A percentile compares a stretch with the other conserved stretches of the same genome.
These are phyloP conservation scores for Sphenodon punctatus DNA, from an alignment of 2,797 vertebrate genomes.

Conservation along the genomic window DNA sequence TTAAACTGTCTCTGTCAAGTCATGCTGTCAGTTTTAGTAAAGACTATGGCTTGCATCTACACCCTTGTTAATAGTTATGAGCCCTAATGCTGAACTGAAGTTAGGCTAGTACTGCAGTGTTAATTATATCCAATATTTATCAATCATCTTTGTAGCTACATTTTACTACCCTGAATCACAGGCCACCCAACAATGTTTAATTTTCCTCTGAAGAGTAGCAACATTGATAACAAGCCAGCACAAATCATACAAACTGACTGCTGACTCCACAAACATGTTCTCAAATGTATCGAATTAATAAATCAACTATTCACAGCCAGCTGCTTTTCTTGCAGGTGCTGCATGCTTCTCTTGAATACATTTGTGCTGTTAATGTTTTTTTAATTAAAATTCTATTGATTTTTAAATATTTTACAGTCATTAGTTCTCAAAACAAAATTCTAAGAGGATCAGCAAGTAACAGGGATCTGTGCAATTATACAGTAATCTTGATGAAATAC, in stretches of 20 bases:
- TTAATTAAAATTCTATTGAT: slow-evolving; percentile 33
- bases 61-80: neutral
- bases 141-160: slow-evolving; percentile 1
- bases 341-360: slow-evolving; percentile 6
- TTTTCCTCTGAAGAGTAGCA: slow-evolving; percentile 30
- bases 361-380: slow-evolving; percentile 38
- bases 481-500: neutral
- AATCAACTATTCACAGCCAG: slow-evolving; percentile 40
- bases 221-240: slow-evolving; percentile 35
- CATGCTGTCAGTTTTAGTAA: neutral
- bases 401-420: slow-evolving; percentile 42
- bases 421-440: slow-evolving; percentile 35
- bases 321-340: neutral
- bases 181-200: slow-evolving; percentile 45
- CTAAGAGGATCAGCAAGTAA: neutral
- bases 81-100: slow-evolving; percentile 32
- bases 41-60: neutral
- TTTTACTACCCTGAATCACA: slow-evolving; percentile 30
- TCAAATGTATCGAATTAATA: slow-evolving; percentile 27
- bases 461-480: neutral
- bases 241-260: slow-evolving; percentile 40
- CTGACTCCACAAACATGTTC: slow-evolving; percentile 30
- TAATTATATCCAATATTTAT: slow-evolving; percentile 30
- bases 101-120: slow-evolving; percentile 5
- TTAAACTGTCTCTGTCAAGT: too few relatives aligned